Evolutionary conservation across 2,797 vertebrate species (phyloP).

Genomic region (Anolis apletophallus): DNA sequence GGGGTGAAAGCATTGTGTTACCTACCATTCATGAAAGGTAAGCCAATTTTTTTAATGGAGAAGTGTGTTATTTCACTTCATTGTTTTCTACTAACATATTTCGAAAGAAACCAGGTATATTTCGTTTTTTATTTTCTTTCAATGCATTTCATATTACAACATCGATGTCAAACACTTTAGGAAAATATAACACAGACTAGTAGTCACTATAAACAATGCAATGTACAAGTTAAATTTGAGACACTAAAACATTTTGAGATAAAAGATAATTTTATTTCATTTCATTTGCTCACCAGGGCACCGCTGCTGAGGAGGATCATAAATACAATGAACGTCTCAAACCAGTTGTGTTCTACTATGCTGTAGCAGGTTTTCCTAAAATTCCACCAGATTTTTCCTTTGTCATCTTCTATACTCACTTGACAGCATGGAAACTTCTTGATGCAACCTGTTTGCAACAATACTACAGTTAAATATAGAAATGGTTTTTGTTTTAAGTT

Average conservation of each 20-base stretch:
- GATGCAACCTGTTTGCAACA: slow-evolving; percentile 83
- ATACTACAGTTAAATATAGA: slow-evolving; percentile 54
- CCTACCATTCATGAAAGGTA: slow-evolving; percentile 22
- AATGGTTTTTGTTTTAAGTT: not conserved
- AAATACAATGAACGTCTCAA: slow-evolving; percentile 98
- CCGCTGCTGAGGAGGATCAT: slow-evolving; percentile 98
- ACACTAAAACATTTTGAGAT: not conserved
- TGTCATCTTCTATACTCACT: slow-evolving; percentile 89
- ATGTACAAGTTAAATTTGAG: not conserved
- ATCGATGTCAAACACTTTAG: not conserved
- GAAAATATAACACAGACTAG: not conserved
- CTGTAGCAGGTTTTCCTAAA: slow-evolving; percentile 93
- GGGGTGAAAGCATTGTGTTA: slow-evolving; percentile 2
- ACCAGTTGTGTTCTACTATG: slow-evolving; percentile 98
- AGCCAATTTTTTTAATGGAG: not conserved
- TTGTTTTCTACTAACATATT: slow-evolving; percentile 5
- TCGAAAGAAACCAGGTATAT: not conserved
- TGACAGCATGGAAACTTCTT: slow-evolving; percentile 88
- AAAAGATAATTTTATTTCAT: slow-evolving; percentile 4
- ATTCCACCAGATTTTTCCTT: slow-evolving; percentile 95
- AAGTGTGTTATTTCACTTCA: not conserved
- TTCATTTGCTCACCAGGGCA: slow-evolving; percentile 86
- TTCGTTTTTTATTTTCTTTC: not conserved
- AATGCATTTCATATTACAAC: too few species aligned
- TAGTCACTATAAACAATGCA: not conserved